Base-by-base conservation (phyloP, 2,113 vertebrate genomes). In the Eurypyga helias region DNA sequence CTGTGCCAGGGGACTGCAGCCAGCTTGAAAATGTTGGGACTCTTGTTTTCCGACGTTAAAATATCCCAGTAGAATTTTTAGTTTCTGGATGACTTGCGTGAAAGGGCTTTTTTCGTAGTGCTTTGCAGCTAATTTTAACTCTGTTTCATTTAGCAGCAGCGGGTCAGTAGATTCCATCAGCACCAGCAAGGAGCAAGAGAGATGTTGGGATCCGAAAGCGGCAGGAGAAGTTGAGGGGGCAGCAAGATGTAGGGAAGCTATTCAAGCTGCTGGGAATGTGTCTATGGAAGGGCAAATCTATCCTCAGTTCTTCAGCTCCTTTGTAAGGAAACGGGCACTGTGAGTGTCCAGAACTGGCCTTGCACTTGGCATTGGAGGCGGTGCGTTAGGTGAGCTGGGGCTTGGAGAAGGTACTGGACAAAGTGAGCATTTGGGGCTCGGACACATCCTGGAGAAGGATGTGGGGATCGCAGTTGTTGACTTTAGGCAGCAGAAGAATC, bases 71-170 rank as follows among this genome's bases (percentile, higher is more conserved):
- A 72, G 82, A 85, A 94, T 89, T 83, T 89, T 89, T 43, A 66
- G 84, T 93, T 95, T 87, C 91, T 91, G 81, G 84, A 87, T 78
- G 87, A 60, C 71, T 90, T 93, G 80, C 25, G 2, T 73, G 51
- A 45, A 83, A 95, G 80, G 46, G 67, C n/a, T 73, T 54, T 67
- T 46, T 83, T 83, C 65, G 0, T 51, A 28, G 62, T 17, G 8
- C 89, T 85, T 86, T 58, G 66, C 83, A 82, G 86, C 80, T 97
- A 89, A 95, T 95, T 93, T 97, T 93, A 95, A 71, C 93, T 94
- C 71, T 17, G 10, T 88, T 92, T 51, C 26, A 1, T 86, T 69
- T 51, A 77, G 75, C 92, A 83, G 75, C 91, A 76, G 41, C 17
- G 38, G 95, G 86, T 83, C 95, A 87, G 86, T 54, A 29, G 88